Conservation (phyloP, 2,888 invertebrate genomes). For the Aphidoletes aphidimyza region DNA sequence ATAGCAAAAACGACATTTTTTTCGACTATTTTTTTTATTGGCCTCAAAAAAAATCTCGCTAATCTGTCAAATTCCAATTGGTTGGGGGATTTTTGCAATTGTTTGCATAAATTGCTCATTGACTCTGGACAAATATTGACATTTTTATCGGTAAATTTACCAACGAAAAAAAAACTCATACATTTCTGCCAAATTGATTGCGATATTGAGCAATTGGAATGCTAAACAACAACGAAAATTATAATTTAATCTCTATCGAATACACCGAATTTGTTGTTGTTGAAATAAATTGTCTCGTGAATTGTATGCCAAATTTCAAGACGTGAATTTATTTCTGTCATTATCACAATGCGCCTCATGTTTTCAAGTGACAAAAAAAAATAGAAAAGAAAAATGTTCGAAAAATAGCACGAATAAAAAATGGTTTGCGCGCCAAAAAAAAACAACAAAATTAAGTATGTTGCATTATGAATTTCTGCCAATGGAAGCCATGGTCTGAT, state of each 20-base stretch:
- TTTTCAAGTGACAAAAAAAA: neutral
- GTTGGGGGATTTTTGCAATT: neutral
- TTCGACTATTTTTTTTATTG: too few species aligned
- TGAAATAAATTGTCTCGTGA: neutral
- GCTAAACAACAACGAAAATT: too few species aligned
- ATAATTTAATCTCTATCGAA: neutral
- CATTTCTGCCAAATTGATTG: too few species aligned
- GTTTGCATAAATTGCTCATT: neutral
- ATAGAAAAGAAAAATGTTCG: neutral
- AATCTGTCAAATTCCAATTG: neutral
- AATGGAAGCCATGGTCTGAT: neutral
- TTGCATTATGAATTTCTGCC: neutral
- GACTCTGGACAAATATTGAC: neutral
- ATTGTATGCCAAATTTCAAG: neutral
- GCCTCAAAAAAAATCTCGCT: neutral
- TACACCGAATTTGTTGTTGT: too few species aligned
- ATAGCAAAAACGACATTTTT: too few species aligned
- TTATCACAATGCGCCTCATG: neutral
- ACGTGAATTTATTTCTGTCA: neutral
- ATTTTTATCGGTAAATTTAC: neutral
- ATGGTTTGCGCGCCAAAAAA: neutral
- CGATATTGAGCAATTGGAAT: too few species aligned
- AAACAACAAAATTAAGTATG: too few species aligned
- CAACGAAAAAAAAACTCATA: neutral
- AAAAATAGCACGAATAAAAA: too few species aligned